phyloP scores from a whole-genome alignment of 2,113 vertebrate species.

The Tachysurus vachellii region DNA sequence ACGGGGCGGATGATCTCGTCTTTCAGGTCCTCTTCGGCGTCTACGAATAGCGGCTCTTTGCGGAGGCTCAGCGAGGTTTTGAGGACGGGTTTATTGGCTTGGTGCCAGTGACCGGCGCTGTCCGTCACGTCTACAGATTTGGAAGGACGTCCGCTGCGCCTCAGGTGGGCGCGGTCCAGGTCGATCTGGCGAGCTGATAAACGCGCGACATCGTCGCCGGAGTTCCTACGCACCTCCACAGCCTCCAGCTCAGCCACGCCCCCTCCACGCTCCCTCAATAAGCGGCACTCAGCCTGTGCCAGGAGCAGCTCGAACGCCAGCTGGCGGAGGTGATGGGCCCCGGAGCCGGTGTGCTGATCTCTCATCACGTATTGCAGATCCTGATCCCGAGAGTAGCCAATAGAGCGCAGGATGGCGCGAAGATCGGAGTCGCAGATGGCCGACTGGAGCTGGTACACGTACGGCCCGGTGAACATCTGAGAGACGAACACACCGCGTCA shows the following conservation, averaged over 20 bases:
- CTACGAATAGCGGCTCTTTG: constrained; percentile 84
- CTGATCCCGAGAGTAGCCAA: constrained; percentile 85
- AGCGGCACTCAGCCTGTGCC: constrained; percentile 91
- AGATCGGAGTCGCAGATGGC: constrained; percentile 86
- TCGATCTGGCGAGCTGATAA: constrained; percentile 84
- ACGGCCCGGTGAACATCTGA: constrained; percentile 96
- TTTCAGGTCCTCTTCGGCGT: constrained; percentile 84
- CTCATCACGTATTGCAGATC: constrained; percentile 78
- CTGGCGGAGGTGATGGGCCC: constrained; percentile 80
- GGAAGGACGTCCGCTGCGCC: constrained; percentile 88
- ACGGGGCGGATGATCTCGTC: constrained; percentile 90
- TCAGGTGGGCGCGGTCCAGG: constrained; percentile 83
- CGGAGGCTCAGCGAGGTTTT: constrained; percentile 87
- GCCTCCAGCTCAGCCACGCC: constrained; percentile 89
- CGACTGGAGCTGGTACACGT: constrained; percentile 93
- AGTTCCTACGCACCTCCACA: constrained; percentile 80
- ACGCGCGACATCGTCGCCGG: constrained; percentile 79
- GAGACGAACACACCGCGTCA: constrained; percentile 37
- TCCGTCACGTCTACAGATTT: constrained; percentile 92
- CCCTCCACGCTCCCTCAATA: constrained; percentile 87
- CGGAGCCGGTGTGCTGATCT: constrained; percentile 74
- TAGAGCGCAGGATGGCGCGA: constrained; percentile 82
- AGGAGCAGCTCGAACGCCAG: constrained; percentile 93
- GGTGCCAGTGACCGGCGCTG: constrained; percentile 90
- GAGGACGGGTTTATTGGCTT: constrained; percentile 82